These are phyloP conservation scores for Homarus gammarus DNA, from an alignment of 2,888 invertebrate species.

Conservation along the genomic window DNA sequence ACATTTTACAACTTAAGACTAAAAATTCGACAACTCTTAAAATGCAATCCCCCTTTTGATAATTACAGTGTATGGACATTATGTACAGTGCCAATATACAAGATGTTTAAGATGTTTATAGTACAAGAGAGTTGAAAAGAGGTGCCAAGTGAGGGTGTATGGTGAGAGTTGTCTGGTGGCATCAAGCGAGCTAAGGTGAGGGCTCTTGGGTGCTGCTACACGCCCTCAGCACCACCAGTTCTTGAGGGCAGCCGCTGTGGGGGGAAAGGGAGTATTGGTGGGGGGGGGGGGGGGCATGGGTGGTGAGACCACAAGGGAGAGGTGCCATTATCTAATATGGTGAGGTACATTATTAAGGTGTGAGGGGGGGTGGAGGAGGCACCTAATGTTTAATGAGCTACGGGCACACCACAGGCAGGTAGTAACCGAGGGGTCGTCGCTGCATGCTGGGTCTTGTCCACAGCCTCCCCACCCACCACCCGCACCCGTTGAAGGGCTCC, in stretches of 20 bases:
- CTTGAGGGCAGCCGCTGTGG: neutral
- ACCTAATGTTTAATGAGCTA: neutral
- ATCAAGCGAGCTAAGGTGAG: neutral
- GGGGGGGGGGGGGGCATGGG: neutral
- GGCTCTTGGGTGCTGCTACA: neutral
- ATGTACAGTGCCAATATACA: constrained; percentile 42
- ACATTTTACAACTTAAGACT: constrained; percentile 4
- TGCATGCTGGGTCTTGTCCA: constrained; percentile 11
- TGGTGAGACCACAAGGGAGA: neutral
- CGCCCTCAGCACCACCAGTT: constrained; percentile 4
- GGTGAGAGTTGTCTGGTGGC: neutral
- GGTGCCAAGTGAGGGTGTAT: constrained; percentile 13
- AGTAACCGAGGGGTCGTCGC: neutral
- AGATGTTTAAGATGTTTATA: neutral
- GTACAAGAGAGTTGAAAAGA: neutral
- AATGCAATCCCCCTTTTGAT: constrained; percentile 1
- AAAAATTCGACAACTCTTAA: constrained; percentile 17
- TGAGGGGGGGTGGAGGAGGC: neutral
- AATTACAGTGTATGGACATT: neutral
- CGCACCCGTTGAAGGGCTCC: neutral
- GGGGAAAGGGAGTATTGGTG: neutral
- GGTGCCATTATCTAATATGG: too few species aligned
- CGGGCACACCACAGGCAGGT: constrained; percentile 21
- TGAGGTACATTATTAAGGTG: too few species aligned
- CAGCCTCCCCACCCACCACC: neutral